Percentiles rank a stretch among this genome's conserved stretches.
phyloP scores from a whole-genome alignment of 2,113 vertebrate species.

The Meleagris gallopavo region DNA sequence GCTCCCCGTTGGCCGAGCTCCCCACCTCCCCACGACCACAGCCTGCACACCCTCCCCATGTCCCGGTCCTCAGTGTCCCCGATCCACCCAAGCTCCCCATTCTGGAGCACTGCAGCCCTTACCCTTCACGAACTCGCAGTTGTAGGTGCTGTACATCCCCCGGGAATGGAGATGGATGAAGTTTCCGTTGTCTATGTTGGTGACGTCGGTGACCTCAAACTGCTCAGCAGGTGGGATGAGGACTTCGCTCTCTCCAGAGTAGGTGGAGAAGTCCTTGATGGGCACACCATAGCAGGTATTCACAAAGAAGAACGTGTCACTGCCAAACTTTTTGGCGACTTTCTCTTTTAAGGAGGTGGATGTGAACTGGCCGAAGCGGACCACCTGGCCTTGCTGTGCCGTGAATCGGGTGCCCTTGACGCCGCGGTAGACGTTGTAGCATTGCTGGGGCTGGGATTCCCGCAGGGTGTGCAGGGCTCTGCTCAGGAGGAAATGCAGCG shows the following conservation, averaged over 20 bases:
- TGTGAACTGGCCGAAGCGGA: background rate
- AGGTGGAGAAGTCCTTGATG: constrained; percentile 41
- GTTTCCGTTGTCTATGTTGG: rapidly evolving
- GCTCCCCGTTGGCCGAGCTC: too few relatives aligned
- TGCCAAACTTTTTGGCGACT: too few relatives aligned
- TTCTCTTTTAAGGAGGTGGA: too few relatives aligned
- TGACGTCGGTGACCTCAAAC: constrained; percentile 39
- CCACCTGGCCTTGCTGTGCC: rapidly evolving
- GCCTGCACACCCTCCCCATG: too few relatives aligned
- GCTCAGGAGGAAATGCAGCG: too few relatives aligned
- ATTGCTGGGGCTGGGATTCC: background rate
- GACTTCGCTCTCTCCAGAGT: constrained; percentile 56
- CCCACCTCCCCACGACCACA: too few relatives aligned
- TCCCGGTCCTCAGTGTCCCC: too few relatives aligned
- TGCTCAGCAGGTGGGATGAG: constrained; percentile 70
- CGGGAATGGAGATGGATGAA: constrained; percentile 42
- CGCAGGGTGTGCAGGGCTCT: background rate
- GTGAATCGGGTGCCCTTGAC: background rate
- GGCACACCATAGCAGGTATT: constrained; percentile 59
- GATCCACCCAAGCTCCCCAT: too few relatives aligned
- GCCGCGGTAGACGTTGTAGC: background rate
- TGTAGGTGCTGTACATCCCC: constrained; percentile 44
- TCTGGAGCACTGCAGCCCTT: background rate
- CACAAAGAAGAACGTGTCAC: too few relatives aligned
- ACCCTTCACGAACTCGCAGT: constrained; percentile 70